These are phyloP conservation scores for Cyclophora albipunctata DNA, from an alignment of 2,888 invertebrate species.

Conservation along the genomic window DNA sequence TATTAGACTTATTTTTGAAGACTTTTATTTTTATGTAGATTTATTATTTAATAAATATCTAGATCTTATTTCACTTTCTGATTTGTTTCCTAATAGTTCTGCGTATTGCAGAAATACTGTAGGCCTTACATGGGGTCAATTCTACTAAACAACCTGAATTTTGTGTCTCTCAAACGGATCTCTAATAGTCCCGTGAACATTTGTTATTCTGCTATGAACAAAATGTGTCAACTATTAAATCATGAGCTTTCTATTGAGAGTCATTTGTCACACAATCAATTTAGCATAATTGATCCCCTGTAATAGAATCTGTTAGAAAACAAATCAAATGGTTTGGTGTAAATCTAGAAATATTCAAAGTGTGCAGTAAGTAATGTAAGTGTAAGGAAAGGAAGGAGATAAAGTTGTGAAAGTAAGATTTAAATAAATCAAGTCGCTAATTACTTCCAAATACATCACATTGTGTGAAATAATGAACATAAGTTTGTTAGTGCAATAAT, in stretches of 20 bases:
- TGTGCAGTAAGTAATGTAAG: slow-evolving; percentile 5
- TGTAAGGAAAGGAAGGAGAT: slow-evolving; percentile 2
- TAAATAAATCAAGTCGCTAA: slow-evolving; percentile 23
- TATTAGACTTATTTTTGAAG: background rate
- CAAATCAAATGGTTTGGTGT: too few species aligned
- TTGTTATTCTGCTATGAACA: too few species aligned
- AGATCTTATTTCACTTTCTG: background rate
- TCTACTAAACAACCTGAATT: too few species aligned
- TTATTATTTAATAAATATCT: slow-evolving; percentile 1
- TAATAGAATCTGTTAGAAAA: too few species aligned
- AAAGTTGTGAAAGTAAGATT: slow-evolving; percentile 10
- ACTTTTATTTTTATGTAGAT: slow-evolving; percentile 21
- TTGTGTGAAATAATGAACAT: slow-evolving; percentile 55
- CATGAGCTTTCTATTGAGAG: too few species aligned
- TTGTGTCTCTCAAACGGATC: too few species aligned
- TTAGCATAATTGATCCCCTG: too few species aligned
- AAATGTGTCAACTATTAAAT: too few species aligned
- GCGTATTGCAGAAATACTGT: too few species aligned
- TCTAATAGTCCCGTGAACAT: too few species aligned
- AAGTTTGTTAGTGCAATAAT: slow-evolving; percentile 72
- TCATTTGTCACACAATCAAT: too few species aligned
- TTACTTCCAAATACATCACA: slow-evolving; percentile 57
- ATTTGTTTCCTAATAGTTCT: slow-evolving; percentile 6
- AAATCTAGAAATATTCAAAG: background rate
- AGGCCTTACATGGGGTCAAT: too few species aligned